Evolutionary conservation across 1,140 invertebrate species (phyloP).

Genomic region (Leucophenga varia): DNA sequence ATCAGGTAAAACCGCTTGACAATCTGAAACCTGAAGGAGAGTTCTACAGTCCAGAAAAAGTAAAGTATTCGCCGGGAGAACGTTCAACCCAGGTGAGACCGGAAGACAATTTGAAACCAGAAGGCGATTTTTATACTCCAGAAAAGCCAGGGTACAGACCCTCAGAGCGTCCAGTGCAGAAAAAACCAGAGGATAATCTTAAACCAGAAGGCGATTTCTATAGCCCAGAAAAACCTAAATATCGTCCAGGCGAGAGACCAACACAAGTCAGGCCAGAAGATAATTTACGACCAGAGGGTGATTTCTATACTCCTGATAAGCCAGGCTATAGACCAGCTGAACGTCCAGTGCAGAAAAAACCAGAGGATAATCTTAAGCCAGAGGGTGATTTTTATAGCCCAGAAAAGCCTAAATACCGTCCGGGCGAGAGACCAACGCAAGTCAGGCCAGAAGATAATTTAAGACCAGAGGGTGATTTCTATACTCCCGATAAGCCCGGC

Average conservation of each 20-base stretch:
- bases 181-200: constrained; percentile 65
- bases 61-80: constrained; percentile 56
- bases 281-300: constrained; percentile 70
- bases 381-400: constrained; percentile 67
- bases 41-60: constrained; percentile 58
- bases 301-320: constrained; percentile 62
- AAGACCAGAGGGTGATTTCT: constrained; percentile 62
- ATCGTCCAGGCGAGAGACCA: constrained; percentile 58
- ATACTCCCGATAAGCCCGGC: constrained; percentile 58
- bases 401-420: constrained; percentile 50
- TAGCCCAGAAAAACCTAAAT: constrained; percentile 31
- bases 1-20: constrained; percentile 55
- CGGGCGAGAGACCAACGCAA: constrained; percentile 36
- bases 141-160: constrained; percentile 55
- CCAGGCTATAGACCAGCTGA: constrained; percentile 63
- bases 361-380: constrained; percentile 68
- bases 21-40: constrained; percentile 63
- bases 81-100: constrained; percentile 55
- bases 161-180: constrained; percentile 60
- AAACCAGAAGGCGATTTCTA: constrained; percentile 65
- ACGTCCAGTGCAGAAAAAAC: constrained; percentile 59
- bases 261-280: constrained; percentile 60
- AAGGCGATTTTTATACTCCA: constrained; percentile 63
- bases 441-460: constrained; percentile 37
- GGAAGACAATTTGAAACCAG: constrained; percentile 59